Evolutionary conservation across 2,113 vertebrate species (phyloP).

Genomic region (Tychaedon coryphoeus): DNA sequence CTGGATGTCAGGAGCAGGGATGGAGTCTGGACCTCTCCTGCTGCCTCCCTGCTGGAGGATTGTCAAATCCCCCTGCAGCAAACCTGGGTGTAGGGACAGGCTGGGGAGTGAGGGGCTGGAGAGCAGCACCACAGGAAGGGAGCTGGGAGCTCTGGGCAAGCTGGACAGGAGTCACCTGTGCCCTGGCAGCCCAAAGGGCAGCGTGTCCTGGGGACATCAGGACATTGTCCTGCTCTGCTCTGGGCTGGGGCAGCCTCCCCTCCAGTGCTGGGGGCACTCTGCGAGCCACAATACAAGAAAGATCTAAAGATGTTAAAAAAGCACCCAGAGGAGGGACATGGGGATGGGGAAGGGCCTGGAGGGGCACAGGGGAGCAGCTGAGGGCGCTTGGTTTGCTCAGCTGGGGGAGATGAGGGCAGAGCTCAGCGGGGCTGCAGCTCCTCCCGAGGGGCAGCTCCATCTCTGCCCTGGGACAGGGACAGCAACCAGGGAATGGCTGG

Average conservation of each 20-base stretch:
- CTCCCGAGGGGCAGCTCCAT: too few relatives aligned
- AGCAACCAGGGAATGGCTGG: background rate
- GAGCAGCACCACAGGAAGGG: background rate
- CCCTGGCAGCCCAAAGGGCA: background rate
- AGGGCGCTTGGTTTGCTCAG: background rate
- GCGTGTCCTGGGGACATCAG: background rate
- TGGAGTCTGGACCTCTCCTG: rapidly evolving
- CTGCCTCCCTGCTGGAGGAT: rapidly evolving
- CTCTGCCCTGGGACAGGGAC: background rate
- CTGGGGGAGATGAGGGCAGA: background rate
- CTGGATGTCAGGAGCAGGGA: background rate
- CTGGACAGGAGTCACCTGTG: rapidly evolving
- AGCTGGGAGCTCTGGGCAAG: background rate
- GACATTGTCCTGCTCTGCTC: background rate
- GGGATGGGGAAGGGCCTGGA: background rate
- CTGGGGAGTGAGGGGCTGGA: background rate
- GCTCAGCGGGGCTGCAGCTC: background rate
- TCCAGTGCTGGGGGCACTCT: background rate
- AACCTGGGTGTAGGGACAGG: too few relatives aligned
- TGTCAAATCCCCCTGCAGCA: background rate
- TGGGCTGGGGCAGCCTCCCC: background rate
- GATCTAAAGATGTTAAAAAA: background rate
- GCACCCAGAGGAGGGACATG: background rate
- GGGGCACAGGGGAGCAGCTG: background rate
- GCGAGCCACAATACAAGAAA: background rate